Evolutionary conservation across 2,888 invertebrate genomes (phyloP), one percentile per base, ranked within the genome.

Genomic region (Cheilosia pagana): DNA sequence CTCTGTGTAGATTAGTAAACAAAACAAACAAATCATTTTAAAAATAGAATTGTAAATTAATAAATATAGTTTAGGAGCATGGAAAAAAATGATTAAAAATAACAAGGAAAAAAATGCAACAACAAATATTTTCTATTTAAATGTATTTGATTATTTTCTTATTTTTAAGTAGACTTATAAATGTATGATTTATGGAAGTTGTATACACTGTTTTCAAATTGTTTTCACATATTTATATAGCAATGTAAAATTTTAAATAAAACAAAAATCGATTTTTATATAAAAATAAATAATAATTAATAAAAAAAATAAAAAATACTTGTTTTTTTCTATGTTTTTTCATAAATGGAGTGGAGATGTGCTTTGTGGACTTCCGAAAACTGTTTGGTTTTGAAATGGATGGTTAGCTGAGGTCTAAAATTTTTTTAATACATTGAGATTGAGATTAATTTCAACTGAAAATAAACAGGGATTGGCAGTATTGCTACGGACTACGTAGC

Each of bases 181-280:
- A 12, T 35, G 35, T 23, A 67, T 63, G 53, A 48, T 57, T 57
- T 55, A 57, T 70, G 14, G 14, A 74, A 70, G 75, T 79, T 81
- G 67, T 76, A 67, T 39, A 71, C 85, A 85, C 81, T 85, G 85
- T 85, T 85, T 85, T 71, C n/a, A 75, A 81, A 71, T 85, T 79
- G 75, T 85, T 85, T 85, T 85, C 75, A 85, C 75, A 76, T 81
- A 85, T 85, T 81, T 79, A 81, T 85, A 81, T 81, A 85, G 75
- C 75, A 81, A 62, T 81, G 81, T 81, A 85, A 65, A 63, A 45
- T 57, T 62, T 71, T 67, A 62, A 72, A 71, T 48, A 45, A 53
- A 63, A 68, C 50, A 53, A 59, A 52, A 79, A 68, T 70, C 39
- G 75, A 75, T 79, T 85, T 85, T 85, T 85, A 67, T 71, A 81